Evolutionary conservation across 2,888 invertebrate species (phyloP), one percentile per base, ranked within the genome.

Genomic region (Lochmaea capreae): DNA sequence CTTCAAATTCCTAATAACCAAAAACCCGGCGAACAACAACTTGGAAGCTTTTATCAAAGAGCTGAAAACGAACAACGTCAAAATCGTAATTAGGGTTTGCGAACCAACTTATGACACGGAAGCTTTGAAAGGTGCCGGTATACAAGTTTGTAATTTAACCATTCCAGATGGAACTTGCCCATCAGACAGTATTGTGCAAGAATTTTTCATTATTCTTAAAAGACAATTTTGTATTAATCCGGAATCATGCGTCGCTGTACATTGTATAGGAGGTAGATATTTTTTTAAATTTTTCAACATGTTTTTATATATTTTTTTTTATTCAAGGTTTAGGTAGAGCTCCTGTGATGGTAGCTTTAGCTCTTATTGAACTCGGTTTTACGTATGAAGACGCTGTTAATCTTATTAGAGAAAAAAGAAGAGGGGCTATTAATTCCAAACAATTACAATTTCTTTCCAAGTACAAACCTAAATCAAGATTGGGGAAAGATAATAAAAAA

Each of bases 351-450:
- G 79, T 81, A 4, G 79, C 81, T 4, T 14, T 79, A 63, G 81
- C 81, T 26, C 76, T 81, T 0, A 80, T 81, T 14, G 81, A 81
- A 46, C 68, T 80, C 16, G 81, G 80, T 16, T 76, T 78, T 39
- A 71, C 79, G n/a, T 81, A 80, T 63, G 80, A 81, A 73, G 79
- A 80, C 42, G 81, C 81, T 6, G 80, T 81, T n/a, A 76, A 76
- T 33, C 42, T 80, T 14, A 79, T 81, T 33, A 68, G 81, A 26
- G 67, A 76, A 33, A 80, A 79, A 65, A 73, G 80, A 59, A 68
- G 81, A 26, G 81, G 81, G 0, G 80, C 80, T 12, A 79, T 81
- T 59, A 81, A 81, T 26, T 63, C 77, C 26, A 80, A 80, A 59
- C 81, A 81, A 72, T 65, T 81, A 49, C 77, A 79, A 59, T 81